A percentile compares a stretch with the other conserved stretches of the same genome.
Conservation (phyloP, 2,113 vertebrate genomes). For the Prietella phreatophila region DNA sequence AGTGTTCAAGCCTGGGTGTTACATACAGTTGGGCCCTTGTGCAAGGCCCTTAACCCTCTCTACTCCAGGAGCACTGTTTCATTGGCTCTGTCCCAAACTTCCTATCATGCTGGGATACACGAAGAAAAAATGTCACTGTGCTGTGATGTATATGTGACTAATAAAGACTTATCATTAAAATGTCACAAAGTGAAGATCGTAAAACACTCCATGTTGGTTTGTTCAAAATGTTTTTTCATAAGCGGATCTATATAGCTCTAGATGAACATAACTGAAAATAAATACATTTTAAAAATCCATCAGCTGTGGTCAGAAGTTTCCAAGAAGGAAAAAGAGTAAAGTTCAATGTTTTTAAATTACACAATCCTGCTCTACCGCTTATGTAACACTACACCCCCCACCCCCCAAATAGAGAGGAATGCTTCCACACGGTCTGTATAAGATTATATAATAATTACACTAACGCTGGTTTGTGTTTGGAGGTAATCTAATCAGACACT, state of each 20-base stretch:
- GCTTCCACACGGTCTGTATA: constrained; percentile 1
- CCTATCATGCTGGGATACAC: too few relatives aligned
- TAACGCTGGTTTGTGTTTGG: background rate
- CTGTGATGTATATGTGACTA: too few relatives aligned
- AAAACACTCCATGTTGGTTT: background rate
- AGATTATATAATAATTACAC: constrained; percentile 47
- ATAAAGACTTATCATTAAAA: too few relatives aligned
- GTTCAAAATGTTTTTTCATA: background rate
- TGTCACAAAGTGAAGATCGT: background rate
- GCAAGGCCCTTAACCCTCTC: too few relatives aligned
- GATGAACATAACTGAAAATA: background rate
- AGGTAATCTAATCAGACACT: background rate
- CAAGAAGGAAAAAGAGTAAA: constrained; percentile 34
- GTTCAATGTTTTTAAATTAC: constrained; percentile 45
- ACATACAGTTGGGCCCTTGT: too few relatives aligned
- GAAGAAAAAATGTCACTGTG: too few relatives aligned
- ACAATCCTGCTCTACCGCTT: constrained; percentile 40
- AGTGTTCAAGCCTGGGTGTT: too few relatives aligned
- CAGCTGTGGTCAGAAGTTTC: background rate
- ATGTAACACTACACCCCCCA: background rate
- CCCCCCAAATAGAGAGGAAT: background rate
- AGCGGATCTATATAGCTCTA: too few relatives aligned
- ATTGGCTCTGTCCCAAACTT: too few relatives aligned
- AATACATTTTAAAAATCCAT: background rate
- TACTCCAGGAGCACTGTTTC: too few relatives aligned